Base-by-base conservation (phyloP, 1,140 invertebrate genomes). In the Panagrolaimus sp. region DNA sequence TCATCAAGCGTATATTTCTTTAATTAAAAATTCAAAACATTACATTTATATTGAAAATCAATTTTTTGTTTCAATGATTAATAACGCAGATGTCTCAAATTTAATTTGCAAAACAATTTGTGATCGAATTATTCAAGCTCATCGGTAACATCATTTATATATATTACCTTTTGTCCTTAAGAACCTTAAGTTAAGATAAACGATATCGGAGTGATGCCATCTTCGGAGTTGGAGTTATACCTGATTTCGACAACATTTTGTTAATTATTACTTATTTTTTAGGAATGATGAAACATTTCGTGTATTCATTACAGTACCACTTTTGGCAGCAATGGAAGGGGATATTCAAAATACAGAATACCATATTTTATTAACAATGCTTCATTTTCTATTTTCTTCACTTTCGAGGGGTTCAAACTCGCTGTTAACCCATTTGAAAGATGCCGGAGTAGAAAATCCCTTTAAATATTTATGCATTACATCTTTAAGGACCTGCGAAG, bases 321-420 rank as follows among this genome's bases (percentile, higher is more conserved):
- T 98, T 24, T 84, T 98, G 77, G 94, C 94, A 0, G 95, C 91
- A n/a, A 98, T 98, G 85, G 88, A 89, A 79, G 94, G 94, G 7
- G 92, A 97, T 86, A 89, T 97, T 70, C 94, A 93, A 8, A 91
- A 89, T 12, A 87, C 89, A n/a, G 89, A 89, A 46, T 94, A 93
- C 8, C 91, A 89, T 38, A 90, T 93, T 0, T 88, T 98, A 52
- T 90, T 94, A 78, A 91, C 93, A 1, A 91, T 98, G 71, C 94
- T 93, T 0, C 92, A 98, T 83, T 98, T 93, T 92, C 97, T 96
- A 86, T 96, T 96, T 83, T 88, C 89, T 68, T 96, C 77, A 93
- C 94, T 98, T 78, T 92, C 88, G 73, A 80, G 85, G 65, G 87
- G 87, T 67, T 77, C 79, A 2, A 80, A 84, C 69, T 87, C 87